Percentiles rank a stretch among this genome's conserved stretches.
phyloP scores from a whole-genome alignment of 1,140 invertebrate species.

The Ceratosolen solmsi region DNA sequence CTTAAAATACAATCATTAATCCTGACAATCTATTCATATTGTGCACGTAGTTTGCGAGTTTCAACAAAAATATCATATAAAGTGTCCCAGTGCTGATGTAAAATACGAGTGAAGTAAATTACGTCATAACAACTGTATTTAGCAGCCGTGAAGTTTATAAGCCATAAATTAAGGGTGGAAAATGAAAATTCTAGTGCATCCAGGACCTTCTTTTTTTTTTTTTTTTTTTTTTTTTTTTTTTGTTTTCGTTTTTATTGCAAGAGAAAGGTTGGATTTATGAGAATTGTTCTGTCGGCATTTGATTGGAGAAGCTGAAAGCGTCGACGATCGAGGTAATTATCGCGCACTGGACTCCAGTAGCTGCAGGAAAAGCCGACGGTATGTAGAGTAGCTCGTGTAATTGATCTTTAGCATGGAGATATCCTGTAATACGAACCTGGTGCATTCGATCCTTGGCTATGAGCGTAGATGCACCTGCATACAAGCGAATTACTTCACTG shows the following conservation, averaged over 20 bases:
- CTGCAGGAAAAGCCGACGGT: not conserved
- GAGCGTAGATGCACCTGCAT: not conserved
- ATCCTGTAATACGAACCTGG: not conserved
- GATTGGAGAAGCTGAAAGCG: not conserved
- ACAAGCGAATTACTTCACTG: constrained; percentile 8
- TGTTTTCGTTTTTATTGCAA: too few relatives aligned
- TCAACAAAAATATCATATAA: too few relatives aligned
- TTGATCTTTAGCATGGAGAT: not conserved
- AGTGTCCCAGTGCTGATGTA: too few relatives aligned
- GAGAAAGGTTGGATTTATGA: not conserved
- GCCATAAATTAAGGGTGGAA: not conserved
- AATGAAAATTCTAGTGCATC: not conserved
- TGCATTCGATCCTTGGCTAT: not conserved
- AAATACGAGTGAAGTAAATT: too few relatives aligned
- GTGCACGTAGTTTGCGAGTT: too few relatives aligned
- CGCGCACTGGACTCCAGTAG: not conserved
- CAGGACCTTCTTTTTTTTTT: too few relatives aligned
- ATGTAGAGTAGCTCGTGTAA: not conserved
- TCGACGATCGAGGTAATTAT: constrained; percentile 23
- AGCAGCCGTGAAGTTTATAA: not conserved
- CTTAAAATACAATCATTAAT: too few relatives aligned
- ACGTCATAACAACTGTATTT: not conserved
- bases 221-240: too few relatives aligned
- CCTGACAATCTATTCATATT: too few relatives aligned
- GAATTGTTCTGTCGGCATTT: not conserved